These are phyloP conservation scores for Malacosoma neustria DNA, from an alignment of 2,888 invertebrate species.

Conservation along the genomic window DNA sequence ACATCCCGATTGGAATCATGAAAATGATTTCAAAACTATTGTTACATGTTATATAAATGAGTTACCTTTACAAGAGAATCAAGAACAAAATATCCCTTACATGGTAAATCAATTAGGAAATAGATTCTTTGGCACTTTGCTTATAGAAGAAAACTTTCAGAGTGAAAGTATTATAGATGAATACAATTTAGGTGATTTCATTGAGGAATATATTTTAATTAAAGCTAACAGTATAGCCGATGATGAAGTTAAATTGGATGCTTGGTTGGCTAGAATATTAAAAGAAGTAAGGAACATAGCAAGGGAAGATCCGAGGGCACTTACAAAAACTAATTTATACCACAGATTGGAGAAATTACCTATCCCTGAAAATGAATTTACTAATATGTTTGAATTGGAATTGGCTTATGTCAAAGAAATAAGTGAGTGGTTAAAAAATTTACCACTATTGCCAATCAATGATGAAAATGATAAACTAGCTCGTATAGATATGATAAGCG, in stretches of 20 bases:
- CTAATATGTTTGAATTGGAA: constrained; percentile 26
- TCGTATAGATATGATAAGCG: constrained; percentile 27
- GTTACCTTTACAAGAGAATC: constrained; percentile 23
- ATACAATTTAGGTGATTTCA: constrained; percentile 28
- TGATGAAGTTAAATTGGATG: constrained; percentile 37
- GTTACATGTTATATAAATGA: constrained; percentile 20
- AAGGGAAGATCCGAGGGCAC: constrained; percentile 14
- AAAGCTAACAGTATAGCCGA: constrained; percentile 32
- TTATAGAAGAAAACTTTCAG: constrained; percentile 1
- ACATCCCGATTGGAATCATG: constrained; percentile 24
- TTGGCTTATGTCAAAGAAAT: constrained; percentile 40
- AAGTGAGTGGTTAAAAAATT: constrained; percentile 41
- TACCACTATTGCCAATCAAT: constrained; percentile 28
- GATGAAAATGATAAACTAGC: constrained; percentile 15
- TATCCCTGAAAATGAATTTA: constrained; percentile 23
- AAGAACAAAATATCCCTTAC: constrained; percentile 13
- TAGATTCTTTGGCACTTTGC: constrained; percentile 15
- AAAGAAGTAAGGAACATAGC: constrained; percentile 34
- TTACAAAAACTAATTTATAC: constrained; percentile 25
- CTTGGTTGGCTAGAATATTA: constrained; percentile 31
- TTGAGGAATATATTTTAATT: constrained; percentile 32
- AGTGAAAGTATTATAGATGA: constrained; percentile 12
- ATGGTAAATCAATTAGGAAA: constrained; percentile 25
- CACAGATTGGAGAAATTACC: constrained; percentile 22
- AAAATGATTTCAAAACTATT: constrained; percentile 21